A percentile compares a stretch with the other conserved stretches of the same genome.
Conservation (phyloP, 1,140 invertebrate genomes). For the Druon quercuslanigerum region DNA sequence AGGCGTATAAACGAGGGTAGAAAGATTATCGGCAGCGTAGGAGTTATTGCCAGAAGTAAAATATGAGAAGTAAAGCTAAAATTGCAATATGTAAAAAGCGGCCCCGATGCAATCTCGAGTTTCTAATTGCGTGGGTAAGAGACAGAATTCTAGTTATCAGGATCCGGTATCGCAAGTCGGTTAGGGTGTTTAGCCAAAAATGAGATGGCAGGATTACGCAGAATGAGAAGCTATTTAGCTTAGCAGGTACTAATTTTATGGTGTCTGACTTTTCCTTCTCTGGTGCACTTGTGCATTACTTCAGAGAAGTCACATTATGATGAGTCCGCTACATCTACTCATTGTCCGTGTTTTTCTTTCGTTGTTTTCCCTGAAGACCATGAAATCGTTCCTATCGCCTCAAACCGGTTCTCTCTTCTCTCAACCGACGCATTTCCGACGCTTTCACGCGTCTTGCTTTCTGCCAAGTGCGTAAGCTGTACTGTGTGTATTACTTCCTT, state of each 20-base stretch:
- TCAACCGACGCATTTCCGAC: neutral
- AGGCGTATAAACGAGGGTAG: too few relatives aligned
- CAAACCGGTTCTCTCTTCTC: slow-evolving; percentile 6
- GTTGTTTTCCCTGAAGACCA: slow-evolving; percentile 1
- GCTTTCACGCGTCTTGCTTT: slow-evolving; percentile 8
- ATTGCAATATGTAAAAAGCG: too few relatives aligned
- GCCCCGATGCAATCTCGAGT: too few relatives aligned
- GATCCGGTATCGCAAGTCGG: too few relatives aligned
- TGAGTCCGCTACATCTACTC: neutral
- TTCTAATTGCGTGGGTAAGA: too few relatives aligned
- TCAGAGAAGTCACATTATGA: neutral
- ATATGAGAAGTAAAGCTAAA: too few relatives aligned
- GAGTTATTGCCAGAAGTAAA: too few relatives aligned
- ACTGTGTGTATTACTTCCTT: neutral
- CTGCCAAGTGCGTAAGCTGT: slow-evolving; percentile 22
- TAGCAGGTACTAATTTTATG: slow-evolving; percentile 35
- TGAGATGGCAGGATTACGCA: too few relatives aligned
- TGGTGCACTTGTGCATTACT: neutral
- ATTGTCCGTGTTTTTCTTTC: neutral
- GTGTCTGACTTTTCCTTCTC: slow-evolving; percentile 29
- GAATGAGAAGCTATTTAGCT: too few relatives aligned
- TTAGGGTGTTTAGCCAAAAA: too few relatives aligned
- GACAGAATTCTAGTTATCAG: too few relatives aligned
- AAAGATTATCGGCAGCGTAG: too few relatives aligned
- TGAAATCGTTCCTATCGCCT: slow-evolving; percentile 27